Evolutionary conservation across 2,888 invertebrate species (phyloP).

Genomic region (Pristionchus mayeri): DNA sequence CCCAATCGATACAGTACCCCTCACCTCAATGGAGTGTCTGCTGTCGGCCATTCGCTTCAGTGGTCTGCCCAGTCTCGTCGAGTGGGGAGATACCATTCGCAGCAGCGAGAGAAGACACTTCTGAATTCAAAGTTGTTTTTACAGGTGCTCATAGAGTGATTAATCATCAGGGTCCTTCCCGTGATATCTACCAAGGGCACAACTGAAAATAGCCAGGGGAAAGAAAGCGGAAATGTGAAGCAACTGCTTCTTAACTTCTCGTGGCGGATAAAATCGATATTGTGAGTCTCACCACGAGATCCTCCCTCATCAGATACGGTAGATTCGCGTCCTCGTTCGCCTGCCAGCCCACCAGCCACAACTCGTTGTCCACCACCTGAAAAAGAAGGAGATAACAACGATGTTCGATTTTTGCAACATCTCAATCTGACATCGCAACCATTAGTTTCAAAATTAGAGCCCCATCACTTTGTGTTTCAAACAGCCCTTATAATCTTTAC

Average conservation of each 20-base stretch:
- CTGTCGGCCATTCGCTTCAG: constrained; percentile 39
- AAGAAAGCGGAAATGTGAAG: neutral
- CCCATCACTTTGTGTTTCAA: neutral
- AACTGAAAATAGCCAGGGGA: too few species aligned
- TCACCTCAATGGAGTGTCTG: constrained; percentile 39
- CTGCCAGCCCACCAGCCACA: constrained; percentile 62
- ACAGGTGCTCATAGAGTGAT: too few species aligned
- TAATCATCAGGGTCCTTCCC: too few species aligned
- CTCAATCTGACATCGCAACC: too few species aligned
- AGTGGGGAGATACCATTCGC: constrained; percentile 36
- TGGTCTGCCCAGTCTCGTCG: constrained; percentile 37
- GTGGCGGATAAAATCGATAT: constrained; percentile 21
- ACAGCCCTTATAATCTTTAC: neutral
- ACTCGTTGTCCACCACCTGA: constrained; percentile 62
- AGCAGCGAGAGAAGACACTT: constrained; percentile 25
- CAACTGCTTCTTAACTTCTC: neutral
- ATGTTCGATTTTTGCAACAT: too few species aligned
- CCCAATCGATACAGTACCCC: neutral
- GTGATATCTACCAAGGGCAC: too few species aligned
- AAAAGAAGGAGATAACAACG: too few species aligned
- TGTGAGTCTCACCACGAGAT: constrained; percentile 55
- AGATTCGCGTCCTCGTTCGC: constrained; percentile 63
- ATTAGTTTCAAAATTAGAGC: too few species aligned
- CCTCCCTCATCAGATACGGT: constrained; percentile 60
- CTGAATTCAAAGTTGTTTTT: neutral